A percentile compares a stretch with the other conserved stretches of the same genome.
Evolutionary conservation across 2,797 vertebrate species (phyloP).

Genomic region (Acropternis orthonyx): DNA sequence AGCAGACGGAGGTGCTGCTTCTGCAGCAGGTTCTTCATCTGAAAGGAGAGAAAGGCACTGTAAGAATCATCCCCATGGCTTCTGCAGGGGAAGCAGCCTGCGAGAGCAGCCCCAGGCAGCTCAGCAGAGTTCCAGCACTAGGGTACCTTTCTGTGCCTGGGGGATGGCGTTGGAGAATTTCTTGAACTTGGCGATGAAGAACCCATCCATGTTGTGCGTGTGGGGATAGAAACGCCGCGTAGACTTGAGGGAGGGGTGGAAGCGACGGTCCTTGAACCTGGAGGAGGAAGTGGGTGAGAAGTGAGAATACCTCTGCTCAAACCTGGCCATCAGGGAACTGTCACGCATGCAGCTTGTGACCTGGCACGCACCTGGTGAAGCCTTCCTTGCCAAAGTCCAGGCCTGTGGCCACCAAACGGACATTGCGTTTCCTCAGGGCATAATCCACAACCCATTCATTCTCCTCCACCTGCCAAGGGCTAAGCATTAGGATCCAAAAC

Average conservation of each 20-base stretch:
- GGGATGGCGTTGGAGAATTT: constrained; percentile 93
- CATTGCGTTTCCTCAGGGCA: constrained; percentile 93
- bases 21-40: background rate
- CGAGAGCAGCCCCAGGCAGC: background rate
- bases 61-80: rapidly evolving
- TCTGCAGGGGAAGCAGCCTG: background rate
- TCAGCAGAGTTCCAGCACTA: background rate
- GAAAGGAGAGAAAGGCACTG: background rate
- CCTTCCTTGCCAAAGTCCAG: constrained; percentile 97
- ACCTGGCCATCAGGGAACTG: background rate
- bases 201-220: constrained; percentile 97
- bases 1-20: background rate
- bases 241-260: constrained; percentile 87
- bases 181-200: constrained; percentile 96
- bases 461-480: constrained; percentile 87
- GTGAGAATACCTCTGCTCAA: background rate
- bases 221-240: constrained; percentile 93
- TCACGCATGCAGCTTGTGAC: background rate
- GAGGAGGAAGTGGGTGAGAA: background rate
- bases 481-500: background rate
- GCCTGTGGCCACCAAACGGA: constrained; percentile 92
- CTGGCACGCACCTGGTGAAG: constrained; percentile 84
- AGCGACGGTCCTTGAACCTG: constrained; percentile 91
- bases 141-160: constrained; percentile 58
- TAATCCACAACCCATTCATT: constrained; percentile 99